Base-by-base conservation (phyloP, 2,113 vertebrate genomes). In the Alethe diademata region DNA sequence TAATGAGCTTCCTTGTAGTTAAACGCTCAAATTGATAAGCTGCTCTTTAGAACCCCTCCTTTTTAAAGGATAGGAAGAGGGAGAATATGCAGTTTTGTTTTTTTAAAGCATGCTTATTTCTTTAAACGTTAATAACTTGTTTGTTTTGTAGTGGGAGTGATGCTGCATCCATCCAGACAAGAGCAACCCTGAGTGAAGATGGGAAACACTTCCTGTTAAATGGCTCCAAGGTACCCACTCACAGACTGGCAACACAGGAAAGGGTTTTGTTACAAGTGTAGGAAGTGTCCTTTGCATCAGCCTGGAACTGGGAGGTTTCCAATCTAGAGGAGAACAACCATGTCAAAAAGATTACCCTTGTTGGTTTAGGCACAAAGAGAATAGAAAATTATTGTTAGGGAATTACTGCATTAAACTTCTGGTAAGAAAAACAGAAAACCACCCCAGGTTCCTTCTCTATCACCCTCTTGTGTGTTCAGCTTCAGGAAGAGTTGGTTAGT, bases 151-250 rank as follows among this genome's bases (percentile, higher is more conserved):
- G 99, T 92, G 99, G 99, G 47, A 99, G 99, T 29, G 99, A 99
- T 76, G 99, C 98, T 11, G 99, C 99, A 4, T 99, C 99, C 71
- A 99, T 99, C 95, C 98, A 98, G 97, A 98, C 98, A 38, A 98
- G 98, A 40, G 99, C 99, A 25, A 98, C 97, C 0, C 90, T 98
- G 58, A 98, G 98, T 69, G 98, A 99, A 53, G 99, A 99, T 48
- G 98, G 98, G 45, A 99, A 98, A 42, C 88, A 98, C 94, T 99
- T 98, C 84, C 19, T 99, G 28, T 64, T 99, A 75, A 99, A 96
- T 11, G 99, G 99, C 64, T 98, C 99, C 66, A 99, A 99, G 99
- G 99, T 99, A 95, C 13, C n/a, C 31, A 8, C n/a, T 9, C 14
- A 31, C 16, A n/a, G 58, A 20, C 50, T 64, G 42, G 23, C 17